A percentile compares a stretch with the other conserved stretches of the same genome.
phyloP scores from a whole-genome alignment of 2,797 vertebrate species.

The Oreortyx pictus region DNA sequence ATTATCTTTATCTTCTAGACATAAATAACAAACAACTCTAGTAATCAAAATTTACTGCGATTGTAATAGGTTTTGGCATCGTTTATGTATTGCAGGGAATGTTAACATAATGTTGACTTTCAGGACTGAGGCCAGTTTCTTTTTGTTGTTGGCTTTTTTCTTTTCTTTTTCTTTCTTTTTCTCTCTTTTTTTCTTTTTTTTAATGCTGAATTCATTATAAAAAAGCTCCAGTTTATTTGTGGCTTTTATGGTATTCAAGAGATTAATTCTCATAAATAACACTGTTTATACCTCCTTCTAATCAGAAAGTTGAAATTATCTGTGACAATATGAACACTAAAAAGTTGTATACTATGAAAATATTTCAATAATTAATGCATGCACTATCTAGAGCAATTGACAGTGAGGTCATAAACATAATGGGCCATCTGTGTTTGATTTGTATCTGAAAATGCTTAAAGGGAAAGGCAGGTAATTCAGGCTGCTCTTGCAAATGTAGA shows the following conservation, averaged over 20 bases:
- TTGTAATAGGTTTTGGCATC: conserved; percentile 77
- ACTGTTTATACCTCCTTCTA: conserved; percentile 65
- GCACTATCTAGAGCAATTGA: conserved; percentile 81
- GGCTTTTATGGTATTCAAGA: conserved; percentile 66
- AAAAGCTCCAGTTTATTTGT: conserved; percentile 33
- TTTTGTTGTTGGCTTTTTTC: not conserved
- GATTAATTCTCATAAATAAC: conserved; percentile 77
- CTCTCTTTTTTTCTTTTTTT: not conserved
- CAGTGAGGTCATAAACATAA: conserved; percentile 81
- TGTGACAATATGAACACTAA: conserved; percentile 73
- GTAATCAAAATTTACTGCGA: conserved; percentile 79
- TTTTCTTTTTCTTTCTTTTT: not conserved
- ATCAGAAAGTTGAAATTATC: conserved; percentile 81
- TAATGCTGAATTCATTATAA: not conserved
- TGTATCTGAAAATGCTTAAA: conserved; percentile 80
- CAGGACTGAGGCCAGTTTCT: conserved; percentile 47
- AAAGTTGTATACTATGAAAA: conserved; percentile 80
- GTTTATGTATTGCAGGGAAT: conserved; percentile 63
- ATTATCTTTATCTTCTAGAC: conserved; percentile 75
- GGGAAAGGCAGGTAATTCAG: conserved; percentile 79
- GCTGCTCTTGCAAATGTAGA: conserved; percentile 65
- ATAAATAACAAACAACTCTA: conserved; percentile 77
- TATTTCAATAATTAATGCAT: conserved; percentile 83
- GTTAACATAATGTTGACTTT: conserved; percentile 70
- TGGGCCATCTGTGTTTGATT: conserved; percentile 84